Evolutionary conservation across 2,797 vertebrate species (phyloP).

Genomic region (Podarcis siculus): DNA sequence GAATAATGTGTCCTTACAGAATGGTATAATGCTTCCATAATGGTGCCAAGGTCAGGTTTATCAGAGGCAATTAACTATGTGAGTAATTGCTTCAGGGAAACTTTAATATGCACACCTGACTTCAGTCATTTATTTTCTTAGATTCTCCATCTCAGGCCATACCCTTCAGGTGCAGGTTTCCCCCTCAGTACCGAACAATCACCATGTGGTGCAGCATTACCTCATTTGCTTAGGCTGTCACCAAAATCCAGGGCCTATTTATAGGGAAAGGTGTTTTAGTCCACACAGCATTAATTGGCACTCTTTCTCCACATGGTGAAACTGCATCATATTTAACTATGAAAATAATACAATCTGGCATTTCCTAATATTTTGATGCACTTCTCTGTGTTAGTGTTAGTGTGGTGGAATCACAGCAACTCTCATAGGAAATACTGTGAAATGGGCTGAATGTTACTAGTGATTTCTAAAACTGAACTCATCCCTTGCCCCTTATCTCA

Average conservation of each 20-base stretch:
- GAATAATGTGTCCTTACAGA: constrained; percentile 61
- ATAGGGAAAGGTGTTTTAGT: neutral
- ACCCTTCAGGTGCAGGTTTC: neutral
- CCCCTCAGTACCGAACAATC: neutral
- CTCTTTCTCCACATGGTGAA: neutral
- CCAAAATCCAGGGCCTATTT: fast-evolving
- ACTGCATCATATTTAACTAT: neutral
- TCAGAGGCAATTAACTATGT: constrained; percentile 67
- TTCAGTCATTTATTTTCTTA: neutral
- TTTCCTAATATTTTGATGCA: neutral
- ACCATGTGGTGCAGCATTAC: neutral
- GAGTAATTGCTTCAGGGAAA: constrained; percentile 62
- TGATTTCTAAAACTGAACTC: neutral
- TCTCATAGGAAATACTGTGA: neutral
- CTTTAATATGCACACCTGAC: neutral
- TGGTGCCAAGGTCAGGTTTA: constrained; percentile 60
- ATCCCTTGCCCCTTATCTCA: neutral
- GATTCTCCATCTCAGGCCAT: neutral
- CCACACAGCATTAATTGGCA: neutral
- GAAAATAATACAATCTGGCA: neutral
- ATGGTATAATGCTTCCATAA: constrained; percentile 56
- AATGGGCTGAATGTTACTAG: neutral
- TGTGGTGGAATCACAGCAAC: neutral
- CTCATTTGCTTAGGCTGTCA: neutral
- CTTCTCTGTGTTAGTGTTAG: too few relatives aligned